Conservation (phyloP, 2,113 vertebrate genomes). For the Phocoena sinus region DNA sequence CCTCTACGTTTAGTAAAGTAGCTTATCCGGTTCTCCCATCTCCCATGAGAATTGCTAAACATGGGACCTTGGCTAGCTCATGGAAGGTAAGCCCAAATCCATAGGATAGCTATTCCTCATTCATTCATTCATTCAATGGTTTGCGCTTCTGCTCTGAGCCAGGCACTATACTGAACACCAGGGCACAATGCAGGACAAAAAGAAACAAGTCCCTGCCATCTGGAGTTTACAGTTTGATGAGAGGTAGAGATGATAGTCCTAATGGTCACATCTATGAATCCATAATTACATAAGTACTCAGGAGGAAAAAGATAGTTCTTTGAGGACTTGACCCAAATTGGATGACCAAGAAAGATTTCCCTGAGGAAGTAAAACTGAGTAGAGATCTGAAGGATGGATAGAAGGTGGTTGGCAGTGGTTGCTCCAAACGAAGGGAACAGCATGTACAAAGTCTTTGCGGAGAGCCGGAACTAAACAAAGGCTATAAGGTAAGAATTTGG, state of each 20-base stretch:
- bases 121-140: background rate
- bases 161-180: background rate
- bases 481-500: background rate
- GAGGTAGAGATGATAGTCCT: background rate
- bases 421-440: background rate
- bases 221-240: background rate
- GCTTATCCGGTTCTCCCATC: constrained; percentile 1
- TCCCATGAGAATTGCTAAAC: constrained; percentile 16
- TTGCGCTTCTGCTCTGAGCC: background rate
- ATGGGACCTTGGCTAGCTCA: background rate
- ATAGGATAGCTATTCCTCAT: background rate
- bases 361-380: background rate
- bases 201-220: background rate
- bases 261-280: background rate
- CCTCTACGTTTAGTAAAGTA: constrained; percentile 10
- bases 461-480: background rate
- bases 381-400: background rate
- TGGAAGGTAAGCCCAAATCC: background rate
- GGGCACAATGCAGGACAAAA: background rate
- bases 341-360: background rate
- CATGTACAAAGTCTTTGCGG: background rate
- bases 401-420: background rate
- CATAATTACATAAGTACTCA: background rate
- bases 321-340: background rate
- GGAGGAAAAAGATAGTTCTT: background rate